Evolutionary conservation across 2,797 vertebrate species (phyloP).

Genomic region (Dryobates pubescens): DNA sequence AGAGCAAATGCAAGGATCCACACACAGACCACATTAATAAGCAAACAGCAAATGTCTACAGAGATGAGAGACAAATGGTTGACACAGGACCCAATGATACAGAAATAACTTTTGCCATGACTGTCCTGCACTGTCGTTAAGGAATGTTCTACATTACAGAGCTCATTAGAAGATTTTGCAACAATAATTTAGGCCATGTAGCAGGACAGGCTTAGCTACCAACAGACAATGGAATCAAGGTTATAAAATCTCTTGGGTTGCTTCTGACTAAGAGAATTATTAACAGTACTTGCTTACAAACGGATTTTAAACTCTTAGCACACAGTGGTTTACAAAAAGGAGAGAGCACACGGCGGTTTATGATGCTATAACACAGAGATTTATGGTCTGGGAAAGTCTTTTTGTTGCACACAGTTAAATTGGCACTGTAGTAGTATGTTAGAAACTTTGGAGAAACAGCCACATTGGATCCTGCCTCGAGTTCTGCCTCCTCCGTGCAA

Average conservation of each 20-base stretch:
- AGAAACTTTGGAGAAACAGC: not conserved
- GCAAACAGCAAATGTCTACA: not conserved
- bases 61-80: not conserved
- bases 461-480: not conserved
- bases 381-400: not conserved
- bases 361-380: not conserved
- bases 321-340: not conserved
- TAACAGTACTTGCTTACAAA: not conserved
- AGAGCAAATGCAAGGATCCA: not conserved
- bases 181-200: conserved; percentile 5
- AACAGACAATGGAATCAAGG: not conserved
- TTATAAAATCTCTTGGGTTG: not conserved
- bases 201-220: not conserved
- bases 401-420: not conserved
- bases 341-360: not conserved
- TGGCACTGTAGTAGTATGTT: not conserved
- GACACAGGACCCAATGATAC: not conserved
- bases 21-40: not conserved
- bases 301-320: not conserved
- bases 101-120: not conserved
- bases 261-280: not conserved
- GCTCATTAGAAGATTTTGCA: not conserved
- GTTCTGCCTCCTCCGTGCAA: not conserved
- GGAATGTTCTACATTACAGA: not conserved
- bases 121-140: not conserved